Evolutionary conservation across 2,888 invertebrate genomes (phyloP), one percentile per base, ranked within the genome.

Genomic region (Lagria hirta): DNA sequence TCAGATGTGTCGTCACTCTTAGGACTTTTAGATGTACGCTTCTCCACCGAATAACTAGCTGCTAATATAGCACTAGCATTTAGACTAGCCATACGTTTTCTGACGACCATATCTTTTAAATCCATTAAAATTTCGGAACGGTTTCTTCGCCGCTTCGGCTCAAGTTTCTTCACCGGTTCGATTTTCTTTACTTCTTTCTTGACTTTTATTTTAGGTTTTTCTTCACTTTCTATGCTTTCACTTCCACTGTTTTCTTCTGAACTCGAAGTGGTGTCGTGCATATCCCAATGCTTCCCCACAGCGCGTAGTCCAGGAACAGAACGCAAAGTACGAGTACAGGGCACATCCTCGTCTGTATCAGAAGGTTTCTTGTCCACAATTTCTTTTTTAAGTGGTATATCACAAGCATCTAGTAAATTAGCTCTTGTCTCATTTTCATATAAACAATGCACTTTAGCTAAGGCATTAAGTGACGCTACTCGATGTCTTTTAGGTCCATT

Each of bases 51-150:
- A 61, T 92, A 92, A 52, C 89, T 90, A 11, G 92, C 92, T 0
- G 91, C 90, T 52, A 93, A 76, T 60, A 93, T 92, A 11, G 93
- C 93, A 18, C 88, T 86, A 7, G 93, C 93, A 69, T 93, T 93
- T 16, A 93, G 73, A 65, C 90, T 90, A 11, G 93, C 93, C 91
- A 93, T 91, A 16, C 93, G 80, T 66, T 92, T 93, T 55, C 87
- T 80, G 8, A 91, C 90, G 3, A 91, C 84, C 82, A 90, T 88
- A 56, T 90, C 90, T 61, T 88, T 88, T 29, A 90, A 74, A 61
- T 89, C 89, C 86, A 87, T 86, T 14, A 82, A 78, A 22, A 81
- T 71, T 66, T 83, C 83, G 38, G 75, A 77, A 53, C 79, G 73
- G 48, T 77, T 80, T n/a, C 79, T 72, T 53, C 77, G 75, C 59